Base-by-base conservation (phyloP, 53 echinoderm and acorn worm genomes). In the Mesocentrotus franciscanus region DNA sequence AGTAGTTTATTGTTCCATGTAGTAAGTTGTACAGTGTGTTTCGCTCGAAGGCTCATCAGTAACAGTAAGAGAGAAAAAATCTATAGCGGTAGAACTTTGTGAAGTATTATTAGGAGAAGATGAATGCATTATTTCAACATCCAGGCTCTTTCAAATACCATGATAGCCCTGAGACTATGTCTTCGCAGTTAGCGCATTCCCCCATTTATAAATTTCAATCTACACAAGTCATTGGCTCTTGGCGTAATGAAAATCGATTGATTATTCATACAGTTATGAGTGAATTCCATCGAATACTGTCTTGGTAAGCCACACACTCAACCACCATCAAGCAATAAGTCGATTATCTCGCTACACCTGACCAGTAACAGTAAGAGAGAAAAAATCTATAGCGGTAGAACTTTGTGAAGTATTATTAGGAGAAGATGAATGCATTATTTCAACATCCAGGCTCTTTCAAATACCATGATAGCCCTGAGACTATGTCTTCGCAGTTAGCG, bases 191-290 rank as follows among this genome's bases (percentile, higher is more conserved):
- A 62, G 62, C 14, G 3, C 18, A 62, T 22, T 22, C 10, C 18
- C 14, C 16, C 79, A 5, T 79, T 79, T 9, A n/a, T 83, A 35
- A 11, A 15, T 56, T 58, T 12, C 87, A 22, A 11, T 87, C 87
- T 56, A 8, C 57, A n/a, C 22, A 78, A 15, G 78, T 12, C 49
- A 14, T 56, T 87, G 32, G 35, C 13, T 33, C 58, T 85, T 56
- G 20, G 26, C 32, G 75, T 75, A 75, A 75, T 89, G 57, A 59
- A 15, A 89, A 26, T 29, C 27, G 89, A 60, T 89, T 59, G n/a
- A 30, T n/a, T 5, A 89, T 89, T 89, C 89, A 89, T 89, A 17
- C 29, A 85, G 60, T 59, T 89, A 58, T 29, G 27, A 22, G 79
- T 32, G 11, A 42, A 17, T 79, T 32, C 10, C 9, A 79, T 35